Conservation (phyloP, 2,797 vertebrate genomes). For the Macropus fuliginosus region DNA sequence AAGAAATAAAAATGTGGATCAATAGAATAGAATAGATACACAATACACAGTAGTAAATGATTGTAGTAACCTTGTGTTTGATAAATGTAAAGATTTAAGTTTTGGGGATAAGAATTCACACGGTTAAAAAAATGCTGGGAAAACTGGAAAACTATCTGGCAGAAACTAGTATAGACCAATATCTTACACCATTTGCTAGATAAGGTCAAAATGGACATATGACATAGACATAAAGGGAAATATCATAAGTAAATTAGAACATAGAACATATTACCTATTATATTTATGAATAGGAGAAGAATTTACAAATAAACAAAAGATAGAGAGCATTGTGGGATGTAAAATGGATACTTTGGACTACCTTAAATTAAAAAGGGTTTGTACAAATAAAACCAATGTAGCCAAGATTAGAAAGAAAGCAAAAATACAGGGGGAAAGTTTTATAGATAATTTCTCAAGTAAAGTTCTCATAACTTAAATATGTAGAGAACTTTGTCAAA, state of each 20-base stretch:
- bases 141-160: not conserved
- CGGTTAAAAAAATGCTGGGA: not conserved
- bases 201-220: not conserved
- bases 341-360: not conserved
- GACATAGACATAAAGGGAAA: not conserved
- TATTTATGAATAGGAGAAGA: not conserved
- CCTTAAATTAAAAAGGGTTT: not conserved
- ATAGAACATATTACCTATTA: not conserved
- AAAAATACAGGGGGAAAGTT: not conserved
- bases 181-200: not conserved
- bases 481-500: too few species aligned
- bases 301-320: not conserved
- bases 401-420: not conserved
- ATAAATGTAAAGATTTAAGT: not conserved
- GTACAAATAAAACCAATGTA: not conserved
- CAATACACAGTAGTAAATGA: not conserved
- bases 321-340: not conserved
- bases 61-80: not conserved
- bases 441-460: not conserved
- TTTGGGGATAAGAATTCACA: not conserved
- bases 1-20: not conserved
- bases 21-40: not conserved
- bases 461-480: not conserved
- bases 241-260: not conserved
- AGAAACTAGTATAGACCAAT: not conserved